Evolutionary conservation across 2,797 vertebrate species (phyloP).

Genomic region (Selene dorsalis): DNA sequence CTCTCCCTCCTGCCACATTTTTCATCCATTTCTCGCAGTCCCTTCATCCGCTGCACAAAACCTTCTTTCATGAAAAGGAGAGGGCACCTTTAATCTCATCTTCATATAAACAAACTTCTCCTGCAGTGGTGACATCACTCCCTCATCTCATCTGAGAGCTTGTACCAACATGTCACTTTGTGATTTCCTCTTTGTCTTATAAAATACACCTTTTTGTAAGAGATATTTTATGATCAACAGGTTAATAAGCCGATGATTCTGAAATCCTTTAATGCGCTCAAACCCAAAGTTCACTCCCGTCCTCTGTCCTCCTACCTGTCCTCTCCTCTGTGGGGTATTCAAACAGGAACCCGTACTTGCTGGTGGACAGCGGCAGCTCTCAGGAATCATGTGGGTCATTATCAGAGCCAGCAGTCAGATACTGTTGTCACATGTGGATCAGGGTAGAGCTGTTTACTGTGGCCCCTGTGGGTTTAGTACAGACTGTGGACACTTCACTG

Average conservation of each 20-base stretch:
- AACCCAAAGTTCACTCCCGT: not conserved
- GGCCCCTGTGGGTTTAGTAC: not conserved
- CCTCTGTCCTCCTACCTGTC: too few relatives aligned
- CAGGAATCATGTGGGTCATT: constrained; percentile 26
- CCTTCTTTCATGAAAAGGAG: constrained; percentile 43
- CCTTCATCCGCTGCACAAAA: constrained; percentile 39
- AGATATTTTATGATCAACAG: not conserved
- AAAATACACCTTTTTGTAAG: not conserved
- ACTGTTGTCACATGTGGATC: constrained; percentile 1
- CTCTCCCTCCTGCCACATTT: constrained; percentile 13
- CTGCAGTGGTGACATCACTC: constrained; percentile 17
- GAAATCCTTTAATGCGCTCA: not conserved
- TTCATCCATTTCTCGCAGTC: not conserved
- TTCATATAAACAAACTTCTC: constrained; percentile 28
- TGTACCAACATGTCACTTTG: not conserved
- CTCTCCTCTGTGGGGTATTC: not conserved
- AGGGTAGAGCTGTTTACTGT: constrained; percentile 25
- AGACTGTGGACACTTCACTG: not conserved
- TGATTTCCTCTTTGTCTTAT: not conserved
- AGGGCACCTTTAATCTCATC: constrained; percentile 35
- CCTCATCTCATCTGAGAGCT: constrained; percentile 1
- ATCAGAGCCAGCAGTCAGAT: constrained; percentile 23
- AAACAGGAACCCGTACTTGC: constrained; percentile 23
- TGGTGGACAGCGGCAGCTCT: not conserved
- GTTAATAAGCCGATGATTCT: not conserved